A percentile compares a stretch with the other conserved stretches of the same genome.
These are phyloP conservation scores for Hippoglossus stenolepis DNA, from an alignment of 2,113 vertebrate species.

Conservation along the genomic window DNA sequence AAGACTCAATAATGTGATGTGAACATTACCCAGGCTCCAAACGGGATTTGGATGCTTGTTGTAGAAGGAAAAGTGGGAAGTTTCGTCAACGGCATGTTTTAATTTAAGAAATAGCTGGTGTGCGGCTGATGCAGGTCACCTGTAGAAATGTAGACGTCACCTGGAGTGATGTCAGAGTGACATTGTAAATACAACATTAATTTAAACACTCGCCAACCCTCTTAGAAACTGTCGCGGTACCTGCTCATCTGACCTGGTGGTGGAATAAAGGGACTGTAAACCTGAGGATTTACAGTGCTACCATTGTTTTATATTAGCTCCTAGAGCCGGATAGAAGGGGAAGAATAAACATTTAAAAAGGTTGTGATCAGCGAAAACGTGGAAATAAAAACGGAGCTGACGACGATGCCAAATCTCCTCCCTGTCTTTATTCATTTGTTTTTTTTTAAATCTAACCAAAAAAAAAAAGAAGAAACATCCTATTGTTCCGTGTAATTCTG, in stretches of 20 bases:
- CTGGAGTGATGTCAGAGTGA: constrained; percentile 69
- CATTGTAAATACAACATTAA: constrained; percentile 68
- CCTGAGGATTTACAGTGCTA: constrained; percentile 14
- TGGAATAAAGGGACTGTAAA: constrained; percentile 51
- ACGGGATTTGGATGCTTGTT: constrained; percentile 62
- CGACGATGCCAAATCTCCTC: constrained; percentile 57
- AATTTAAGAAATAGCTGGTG: constrained; percentile 42
- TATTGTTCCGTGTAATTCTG: constrained; percentile 78
- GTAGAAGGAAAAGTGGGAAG: constrained; percentile 7
- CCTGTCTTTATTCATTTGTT: constrained; percentile 55
- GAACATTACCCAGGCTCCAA: constrained; percentile 37
- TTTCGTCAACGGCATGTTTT: constrained; percentile 30
- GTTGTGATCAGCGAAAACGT: constrained; percentile 76
- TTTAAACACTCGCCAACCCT: constrained; percentile 59
- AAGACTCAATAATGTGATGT: constrained; percentile 21
- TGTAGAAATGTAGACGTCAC: constrained; percentile 56
- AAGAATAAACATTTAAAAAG: neutral
- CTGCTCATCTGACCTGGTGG: constrained; percentile 20
- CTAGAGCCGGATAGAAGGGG: neutral
- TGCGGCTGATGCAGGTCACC: constrained; percentile 19
- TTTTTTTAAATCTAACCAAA: constrained; percentile 82
- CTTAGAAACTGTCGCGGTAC: constrained; percentile 24
- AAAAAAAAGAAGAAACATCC: constrained; percentile 38
- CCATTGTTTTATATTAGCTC: constrained; percentile 6
- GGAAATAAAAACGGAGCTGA: constrained; percentile 63